These are phyloP conservation scores for Cotesia glomerata DNA, from an alignment of 1,140 invertebrate genomes.

Conservation along the genomic window DNA sequence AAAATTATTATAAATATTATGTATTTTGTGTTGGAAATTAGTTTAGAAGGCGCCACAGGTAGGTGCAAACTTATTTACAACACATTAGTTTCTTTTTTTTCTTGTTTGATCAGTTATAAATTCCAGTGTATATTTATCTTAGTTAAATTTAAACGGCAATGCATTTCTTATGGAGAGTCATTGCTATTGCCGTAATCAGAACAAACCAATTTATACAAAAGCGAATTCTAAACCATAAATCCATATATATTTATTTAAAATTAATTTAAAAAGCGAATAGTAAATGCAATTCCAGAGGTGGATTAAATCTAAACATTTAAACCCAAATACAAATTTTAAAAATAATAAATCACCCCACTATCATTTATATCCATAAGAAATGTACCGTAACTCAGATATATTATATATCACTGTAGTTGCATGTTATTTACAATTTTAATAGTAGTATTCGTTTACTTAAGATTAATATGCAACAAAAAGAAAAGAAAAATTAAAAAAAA, in stretches of 20 bases:
- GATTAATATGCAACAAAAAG: constrained; percentile 3
- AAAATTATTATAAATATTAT: constrained; percentile 2
- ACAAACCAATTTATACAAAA: too few relatives aligned
- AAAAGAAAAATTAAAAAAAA: background rate
- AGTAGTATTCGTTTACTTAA: constrained; percentile 24
- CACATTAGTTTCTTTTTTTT: constrained; percentile 35
- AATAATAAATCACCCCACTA: background rate
- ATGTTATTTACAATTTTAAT: constrained; percentile 41
- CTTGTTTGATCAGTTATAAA: constrained; percentile 25
- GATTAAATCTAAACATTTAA: constrained; percentile 34
- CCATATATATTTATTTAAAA: background rate
- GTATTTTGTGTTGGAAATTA: constrained; percentile 29
- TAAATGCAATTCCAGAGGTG: constrained; percentile 55
- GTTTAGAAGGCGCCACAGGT: constrained; percentile 48
- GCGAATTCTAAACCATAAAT: background rate
- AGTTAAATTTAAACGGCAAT: constrained; percentile 47
- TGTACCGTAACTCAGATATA: constrained; percentile 49
- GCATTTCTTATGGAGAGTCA: constrained; percentile 61
- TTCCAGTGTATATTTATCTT: constrained; percentile 19
- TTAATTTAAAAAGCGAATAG: constrained; percentile 2
- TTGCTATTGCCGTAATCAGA: constrained; percentile 44
- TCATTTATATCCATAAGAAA: constrained; percentile 56
- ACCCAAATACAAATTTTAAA: constrained; percentile 24
- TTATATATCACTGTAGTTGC: constrained; percentile 60
- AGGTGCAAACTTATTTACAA: constrained; percentile 51